Percentiles rank a stretch among this genome's conserved stretches.
Conservation (phyloP, 2,888 invertebrate genomes). For the Coleophora flavipennella region DNA sequence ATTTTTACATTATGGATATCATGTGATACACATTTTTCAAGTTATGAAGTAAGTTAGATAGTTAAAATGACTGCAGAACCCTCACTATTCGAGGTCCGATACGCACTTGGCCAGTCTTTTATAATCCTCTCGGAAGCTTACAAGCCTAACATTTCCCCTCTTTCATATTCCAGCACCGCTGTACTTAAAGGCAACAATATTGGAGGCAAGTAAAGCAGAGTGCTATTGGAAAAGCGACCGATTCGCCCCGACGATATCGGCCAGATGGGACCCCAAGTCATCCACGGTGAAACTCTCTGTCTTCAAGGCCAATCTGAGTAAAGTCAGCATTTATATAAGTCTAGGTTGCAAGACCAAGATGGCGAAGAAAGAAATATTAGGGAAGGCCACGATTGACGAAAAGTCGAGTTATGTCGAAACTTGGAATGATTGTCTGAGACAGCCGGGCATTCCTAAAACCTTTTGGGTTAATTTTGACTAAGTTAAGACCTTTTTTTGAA, state of each 20-base stretch:
- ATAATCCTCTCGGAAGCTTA: no score
- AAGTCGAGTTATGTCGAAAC: conserved; percentile 71
- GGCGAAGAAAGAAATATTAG: conserved; percentile 78
- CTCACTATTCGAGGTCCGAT: no score
- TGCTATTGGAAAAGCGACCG: conserved; percentile 81
- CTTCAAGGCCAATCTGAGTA: conserved; percentile 74
- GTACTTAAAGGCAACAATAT: conserved; percentile 83
- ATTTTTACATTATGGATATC: no score
- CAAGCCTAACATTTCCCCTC: no score
- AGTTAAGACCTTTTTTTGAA: neutral
- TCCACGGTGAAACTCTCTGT: conserved; percentile 76
- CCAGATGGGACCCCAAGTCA: conserved; percentile 79
- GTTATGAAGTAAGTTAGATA: no score
- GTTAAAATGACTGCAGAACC: no score
- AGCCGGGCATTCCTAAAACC: conserved; percentile 70
- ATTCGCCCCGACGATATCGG: conserved; percentile 83
- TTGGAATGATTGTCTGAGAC: conserved; percentile 74
- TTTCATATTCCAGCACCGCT: conserved; percentile 71
- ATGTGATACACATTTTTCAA: no score
- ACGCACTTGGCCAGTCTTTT: no score
- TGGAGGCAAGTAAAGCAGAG: conserved; percentile 76
- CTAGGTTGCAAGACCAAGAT: conserved; percentile 77
- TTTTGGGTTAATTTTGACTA: conserved; percentile 74
- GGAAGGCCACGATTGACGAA: conserved; percentile 77
- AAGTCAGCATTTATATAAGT: conserved; percentile 77